Conservation (phyloP, 2,797 vertebrate genomes). For the Gobionotothen gibberifrons region DNA sequence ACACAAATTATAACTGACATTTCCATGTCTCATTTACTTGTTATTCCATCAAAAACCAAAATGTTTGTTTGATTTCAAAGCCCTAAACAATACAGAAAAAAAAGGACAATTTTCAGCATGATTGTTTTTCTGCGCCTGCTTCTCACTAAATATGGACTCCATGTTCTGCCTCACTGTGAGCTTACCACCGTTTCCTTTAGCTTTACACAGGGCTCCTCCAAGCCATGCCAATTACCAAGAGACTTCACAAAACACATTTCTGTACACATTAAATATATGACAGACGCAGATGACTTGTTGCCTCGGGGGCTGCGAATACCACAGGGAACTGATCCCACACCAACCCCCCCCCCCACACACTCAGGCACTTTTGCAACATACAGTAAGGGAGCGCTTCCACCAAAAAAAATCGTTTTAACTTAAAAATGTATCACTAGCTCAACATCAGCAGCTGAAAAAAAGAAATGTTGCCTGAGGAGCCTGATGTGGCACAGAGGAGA, state of each 20-base stretch:
- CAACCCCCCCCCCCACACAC: slow-evolving; percentile 1
- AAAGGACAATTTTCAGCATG: slow-evolving; percentile 2
- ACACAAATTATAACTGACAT: background rate
- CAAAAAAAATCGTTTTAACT: slow-evolving; percentile 26
- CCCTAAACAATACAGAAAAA: no score
- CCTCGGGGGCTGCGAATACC: slow-evolving; percentile 36
- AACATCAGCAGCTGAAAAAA: slow-evolving; percentile 33
- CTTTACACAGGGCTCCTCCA: slow-evolving; percentile 16
- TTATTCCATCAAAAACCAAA: background rate
- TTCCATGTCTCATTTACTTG: background rate
- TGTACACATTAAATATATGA: slow-evolving; percentile 40
- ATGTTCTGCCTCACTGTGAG: background rate
- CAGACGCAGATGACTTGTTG: slow-evolving; percentile 37
- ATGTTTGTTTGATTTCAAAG: no score
- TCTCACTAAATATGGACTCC: slow-evolving; percentile 21
- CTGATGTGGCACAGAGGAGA: slow-evolving; percentile 24
- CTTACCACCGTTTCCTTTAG: slow-evolving; percentile 16
- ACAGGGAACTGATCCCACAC: slow-evolving; percentile 7
- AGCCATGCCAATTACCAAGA: slow-evolving; percentile 38
- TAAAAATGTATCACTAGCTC: slow-evolving; percentile 43
- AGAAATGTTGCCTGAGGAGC: slow-evolving; percentile 43
- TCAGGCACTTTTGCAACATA: slow-evolving; percentile 20
- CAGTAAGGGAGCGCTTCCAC: slow-evolving; percentile 32
- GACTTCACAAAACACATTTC: slow-evolving; percentile 37
- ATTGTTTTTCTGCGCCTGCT: background rate